Evolutionary conservation across 2,888 invertebrate genomes (phyloP), one percentile per base, ranked within the genome.

Genomic region (Andrena chrysosceles): DNA sequence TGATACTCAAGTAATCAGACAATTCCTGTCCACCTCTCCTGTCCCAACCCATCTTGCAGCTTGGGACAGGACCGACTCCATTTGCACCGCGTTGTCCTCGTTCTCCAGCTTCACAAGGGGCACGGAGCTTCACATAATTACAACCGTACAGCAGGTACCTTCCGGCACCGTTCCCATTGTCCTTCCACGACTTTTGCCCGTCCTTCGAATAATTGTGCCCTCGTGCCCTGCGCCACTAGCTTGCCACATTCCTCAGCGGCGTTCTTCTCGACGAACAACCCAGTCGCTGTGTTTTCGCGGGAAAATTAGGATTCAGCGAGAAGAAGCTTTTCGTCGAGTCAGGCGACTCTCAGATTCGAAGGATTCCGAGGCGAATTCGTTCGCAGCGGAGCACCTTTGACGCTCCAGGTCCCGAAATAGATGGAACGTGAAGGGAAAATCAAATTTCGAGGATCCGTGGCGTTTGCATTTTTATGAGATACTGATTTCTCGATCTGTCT

Each of bases 91-190:
- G 54, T 35, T 20, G 56, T 56, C 26, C 62, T 48, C 20, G 10
- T 71, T 68, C 66, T 10, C 42, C 42, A 4, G 10, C 31, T 48
- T 54, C 72, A 20, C 60, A 26, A 29, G 60, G 52, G 60, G 56
- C 56, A 10, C 52, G 0, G 26, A 33, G 49, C 42, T 56, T 83
- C 83, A 59, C 66, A 82, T 77, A 82, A 83, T 82, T 83, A 82
- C 82, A 70, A 73, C 69, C 49, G 77, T 56, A 62, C 69, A 62
- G 52, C 54, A 10, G 64, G 48, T 48, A 59, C 64, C 71, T 81
- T 48, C 77, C 72, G 62, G 33, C 48, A 35, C 31, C 35, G 35
- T 35, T 26, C 56, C 56, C 66, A 77, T 77, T 77, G 83, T 77
- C 54, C 49, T 31, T 13, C 8, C 20, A 62, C 59, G 35, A 60